These are phyloP conservation scores for Erinaceus europaeus DNA, from an alignment of 2,113 vertebrate species.

Conservation along the genomic window DNA sequence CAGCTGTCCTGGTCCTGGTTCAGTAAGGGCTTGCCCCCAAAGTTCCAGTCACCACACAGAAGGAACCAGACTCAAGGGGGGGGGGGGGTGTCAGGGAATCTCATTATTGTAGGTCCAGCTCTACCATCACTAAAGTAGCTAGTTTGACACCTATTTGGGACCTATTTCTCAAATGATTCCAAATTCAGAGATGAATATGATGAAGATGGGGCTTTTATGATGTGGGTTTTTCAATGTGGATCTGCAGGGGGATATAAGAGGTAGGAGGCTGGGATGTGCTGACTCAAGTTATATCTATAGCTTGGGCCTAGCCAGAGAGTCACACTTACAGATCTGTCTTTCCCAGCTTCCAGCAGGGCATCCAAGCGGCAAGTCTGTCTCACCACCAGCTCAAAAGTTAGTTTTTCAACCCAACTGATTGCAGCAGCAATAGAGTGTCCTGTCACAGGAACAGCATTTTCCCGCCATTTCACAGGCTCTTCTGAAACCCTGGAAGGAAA, in stretches of 20 bases:
- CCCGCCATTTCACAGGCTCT: conserved; percentile 80
- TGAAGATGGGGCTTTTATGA: not conserved
- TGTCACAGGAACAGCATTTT: conserved; percentile 71
- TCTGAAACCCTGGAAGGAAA: conserved; percentile 77
- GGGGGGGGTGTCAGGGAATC: not conserved
- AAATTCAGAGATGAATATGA: not conserved
- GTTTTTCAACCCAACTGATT: conserved; percentile 71
- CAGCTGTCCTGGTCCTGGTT: not conserved
- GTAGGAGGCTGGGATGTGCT: no score
- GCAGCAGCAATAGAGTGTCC: conserved; percentile 77
- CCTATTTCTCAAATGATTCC: not conserved
- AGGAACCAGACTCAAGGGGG: no score
- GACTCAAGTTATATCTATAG: no score
- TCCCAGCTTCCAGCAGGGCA: conserved; percentile 82
- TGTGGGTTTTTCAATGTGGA: not conserved
- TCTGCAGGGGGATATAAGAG: not conserved
- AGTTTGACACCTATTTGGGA: not conserved
- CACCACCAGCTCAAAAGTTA: conserved; percentile 63
- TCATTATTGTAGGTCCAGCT: not conserved
- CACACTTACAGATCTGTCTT: conserved; percentile 79
- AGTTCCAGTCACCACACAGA: fast-evolving
- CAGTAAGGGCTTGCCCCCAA: not conserved
- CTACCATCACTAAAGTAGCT: not conserved
- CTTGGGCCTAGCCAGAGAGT: conserved; percentile 18
- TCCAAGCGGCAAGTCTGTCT: conserved; percentile 57